These are phyloP conservation scores for Andrena fulva DNA, from an alignment of 2,888 invertebrate species.

Conservation along the genomic window DNA sequence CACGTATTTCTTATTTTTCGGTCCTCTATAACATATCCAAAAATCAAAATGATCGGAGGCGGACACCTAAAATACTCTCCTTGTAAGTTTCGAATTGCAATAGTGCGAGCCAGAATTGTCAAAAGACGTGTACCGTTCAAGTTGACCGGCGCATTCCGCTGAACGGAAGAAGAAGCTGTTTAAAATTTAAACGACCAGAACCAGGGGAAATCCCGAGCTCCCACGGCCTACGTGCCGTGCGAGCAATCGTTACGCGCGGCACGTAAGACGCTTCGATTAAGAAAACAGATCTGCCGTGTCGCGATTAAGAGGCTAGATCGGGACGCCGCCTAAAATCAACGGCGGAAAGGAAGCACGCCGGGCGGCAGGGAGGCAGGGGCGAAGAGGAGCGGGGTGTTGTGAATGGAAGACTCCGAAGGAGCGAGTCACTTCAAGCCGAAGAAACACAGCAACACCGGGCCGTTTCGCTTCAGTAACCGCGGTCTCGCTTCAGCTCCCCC, in stretches of 20 bases:
- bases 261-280: slow-evolving; percentile 26
- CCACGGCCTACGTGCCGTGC: slow-evolving; percentile 5
- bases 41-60: too few relatives aligned
- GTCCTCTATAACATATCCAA: too few relatives aligned
- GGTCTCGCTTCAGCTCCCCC: slow-evolving; percentile 81
- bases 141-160: background rate
- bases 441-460: slow-evolving; percentile 59
- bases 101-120: background rate
- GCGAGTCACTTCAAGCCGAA: slow-evolving; percentile 70
- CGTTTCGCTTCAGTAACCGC: slow-evolving; percentile 80
- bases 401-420: slow-evolving; percentile 55
- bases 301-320: slow-evolving; percentile 33
- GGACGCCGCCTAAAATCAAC: slow-evolving; percentile 12
- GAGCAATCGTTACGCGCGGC: slow-evolving; percentile 43
- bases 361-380: background rate
- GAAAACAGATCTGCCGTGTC: slow-evolving; percentile 38
- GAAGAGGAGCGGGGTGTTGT: slow-evolving; percentile 49
- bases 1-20: too few relatives aligned
- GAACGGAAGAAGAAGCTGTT: background rate
- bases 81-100: too few relatives aligned
- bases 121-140: background rate
- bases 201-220: slow-evolving; percentile 15
- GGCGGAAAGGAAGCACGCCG: background rate
- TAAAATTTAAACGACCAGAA: background rate
- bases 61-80: too few relatives aligned